A percentile compares a stretch with the other conserved stretches of the same genome.
Conservation (phyloP, 1,140 invertebrate genomes). For the Oryctes rhinoceros region DNA sequence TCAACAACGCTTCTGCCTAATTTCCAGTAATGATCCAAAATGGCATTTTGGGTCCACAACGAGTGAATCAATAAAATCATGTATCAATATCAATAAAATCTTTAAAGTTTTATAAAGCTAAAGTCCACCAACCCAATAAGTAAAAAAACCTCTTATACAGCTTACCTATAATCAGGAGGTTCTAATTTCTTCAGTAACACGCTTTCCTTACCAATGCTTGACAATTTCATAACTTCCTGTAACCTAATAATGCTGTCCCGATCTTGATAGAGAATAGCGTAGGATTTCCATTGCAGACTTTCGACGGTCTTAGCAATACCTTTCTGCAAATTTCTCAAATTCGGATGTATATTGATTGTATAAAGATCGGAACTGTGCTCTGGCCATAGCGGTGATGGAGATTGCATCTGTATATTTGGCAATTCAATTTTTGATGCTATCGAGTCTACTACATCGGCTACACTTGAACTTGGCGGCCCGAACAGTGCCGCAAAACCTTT, state of each 20-base stretch:
- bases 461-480: constrained; percentile 71
- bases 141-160: too few species aligned
- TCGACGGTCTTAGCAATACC: constrained; percentile 78
- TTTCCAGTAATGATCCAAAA: too few species aligned
- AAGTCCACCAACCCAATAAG: too few species aligned
- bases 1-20: too few species aligned
- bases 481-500: constrained; percentile 79
- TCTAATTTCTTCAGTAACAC: constrained; percentile 69
- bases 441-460: constrained; percentile 71
- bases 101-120: not conserved
- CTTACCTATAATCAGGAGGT: constrained; percentile 67
- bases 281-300: constrained; percentile 80
- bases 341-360: constrained; percentile 80
- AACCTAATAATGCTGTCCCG: constrained; percentile 80
- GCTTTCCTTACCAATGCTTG: constrained; percentile 65
- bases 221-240: constrained; percentile 82
- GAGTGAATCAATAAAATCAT: too few species aligned
- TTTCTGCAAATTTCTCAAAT: constrained; percentile 72
- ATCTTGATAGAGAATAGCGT: constrained; percentile 83
- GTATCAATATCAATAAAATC: too few species aligned
- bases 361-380: not conserved
- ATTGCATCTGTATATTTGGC: constrained; percentile 74
- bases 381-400: constrained; percentile 56
- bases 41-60: too few species aligned
- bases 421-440: constrained; percentile 76